Base-by-base conservation (phyloP, 2,113 vertebrate genomes). In the Pyxicephalus adspersus region DNA sequence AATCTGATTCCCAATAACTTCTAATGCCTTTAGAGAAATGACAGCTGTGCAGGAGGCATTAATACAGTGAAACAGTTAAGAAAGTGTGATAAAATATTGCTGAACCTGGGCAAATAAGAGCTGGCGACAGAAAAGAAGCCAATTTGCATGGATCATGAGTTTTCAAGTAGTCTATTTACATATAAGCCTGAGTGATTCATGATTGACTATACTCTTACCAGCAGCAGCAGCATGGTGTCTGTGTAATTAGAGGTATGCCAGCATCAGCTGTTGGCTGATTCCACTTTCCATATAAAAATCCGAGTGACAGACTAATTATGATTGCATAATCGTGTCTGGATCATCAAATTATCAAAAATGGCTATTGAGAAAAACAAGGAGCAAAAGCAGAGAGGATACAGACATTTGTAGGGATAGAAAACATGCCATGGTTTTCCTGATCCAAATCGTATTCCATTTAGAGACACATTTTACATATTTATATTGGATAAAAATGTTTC, bases 111-210 rank as follows among this genome's bases (percentile, higher is more conserved):
- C 45, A 63, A 25, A 64, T 23, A n/a, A 22, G 66, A 50, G 55
- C 29, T 55, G 29, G 77, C 50, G 77, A 68, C 65, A 68, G 66
- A 71, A 31, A 80, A 25, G 23, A 50, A 38, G 22, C 66, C 18
- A 61, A 71, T 71, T 81, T 73, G 79, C 79, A 81, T 74, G 68
- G 79, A 65, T 81, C 60, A 74, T 65, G 60, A 68, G 60, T 65
- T 65, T 81, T 26, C 38, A 64, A 54, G 25, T 17, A 34, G 68
- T 64, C 58, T 74, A 81, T 81, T 81, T 72, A 64, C 68, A 81
- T 79, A 52, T 73, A 72, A 74, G 58, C 19, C 26, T 64, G 22
- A 34, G 60, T 81, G 79, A 81, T 64, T 81, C 20, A n/a, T 81
- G 70, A 81, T 73, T 81, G 68, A 81, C 79, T 73, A 64, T 57